These are phyloP conservation scores for Sebastes taczanowskii DNA, from an alignment of 2,797 vertebrate genomes.

Conservation along the genomic window DNA sequence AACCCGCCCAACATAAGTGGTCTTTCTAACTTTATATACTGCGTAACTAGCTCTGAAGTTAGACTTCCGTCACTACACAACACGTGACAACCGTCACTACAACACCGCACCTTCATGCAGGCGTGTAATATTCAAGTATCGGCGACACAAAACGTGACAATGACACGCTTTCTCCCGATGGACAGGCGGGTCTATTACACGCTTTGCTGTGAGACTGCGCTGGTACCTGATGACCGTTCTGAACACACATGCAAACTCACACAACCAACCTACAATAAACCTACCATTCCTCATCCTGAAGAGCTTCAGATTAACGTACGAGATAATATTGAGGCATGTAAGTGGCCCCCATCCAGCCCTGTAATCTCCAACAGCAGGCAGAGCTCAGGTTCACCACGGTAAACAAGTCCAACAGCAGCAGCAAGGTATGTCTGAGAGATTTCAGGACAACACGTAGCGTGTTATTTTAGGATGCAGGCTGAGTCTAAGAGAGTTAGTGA, in stretches of 20 bases:
- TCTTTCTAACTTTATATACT: too few species aligned
- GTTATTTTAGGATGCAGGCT: slow-evolving; percentile 62
- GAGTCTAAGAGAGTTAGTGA: slow-evolving; percentile 41
- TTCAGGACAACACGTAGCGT: slow-evolving; percentile 44
- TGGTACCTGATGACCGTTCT: not conserved
- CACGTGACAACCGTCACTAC: too few species aligned
- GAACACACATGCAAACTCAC: not conserved
- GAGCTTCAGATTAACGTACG: slow-evolving; percentile 7
- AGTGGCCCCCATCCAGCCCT: slow-evolving; percentile 19
- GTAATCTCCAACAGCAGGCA: slow-evolving; percentile 41
- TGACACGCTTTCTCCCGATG: too few species aligned
- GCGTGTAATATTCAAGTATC: too few species aligned
- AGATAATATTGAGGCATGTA: slow-evolving; percentile 31
- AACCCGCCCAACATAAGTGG: too few species aligned
- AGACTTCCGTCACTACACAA: too few species aligned
- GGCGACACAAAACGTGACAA: too few species aligned
- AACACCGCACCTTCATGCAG: too few species aligned
- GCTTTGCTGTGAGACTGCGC: too few species aligned
- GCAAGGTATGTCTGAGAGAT: slow-evolving; percentile 56
- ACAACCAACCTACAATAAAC: not conserved
- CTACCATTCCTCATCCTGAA: not conserved
- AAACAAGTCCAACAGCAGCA: slow-evolving; percentile 60
- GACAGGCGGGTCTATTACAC: too few species aligned
- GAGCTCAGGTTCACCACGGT: slow-evolving; percentile 48
- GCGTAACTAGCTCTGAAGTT: too few species aligned